Evolutionary conservation across 1,140 invertebrate species (phyloP), one percentile per base, ranked within the genome.

Genomic region (Diachasmimorpha longicaudata): DNA sequence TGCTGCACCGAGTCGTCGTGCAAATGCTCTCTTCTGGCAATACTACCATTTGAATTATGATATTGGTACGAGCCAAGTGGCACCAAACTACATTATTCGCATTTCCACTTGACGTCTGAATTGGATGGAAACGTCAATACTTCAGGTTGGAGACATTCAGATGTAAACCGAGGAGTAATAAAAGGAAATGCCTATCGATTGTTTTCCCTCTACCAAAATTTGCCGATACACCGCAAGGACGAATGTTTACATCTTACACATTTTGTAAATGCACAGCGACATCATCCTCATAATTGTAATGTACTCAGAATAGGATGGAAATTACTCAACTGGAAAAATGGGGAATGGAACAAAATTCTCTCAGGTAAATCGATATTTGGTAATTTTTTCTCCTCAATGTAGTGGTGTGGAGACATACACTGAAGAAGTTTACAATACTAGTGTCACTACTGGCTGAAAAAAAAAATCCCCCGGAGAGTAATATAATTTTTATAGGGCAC

Each of bases 401-500:
- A 16, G n/a, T 31, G 23, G 25, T 6, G 9, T 13, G 23, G 11
- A 4, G 21, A n/a, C 52, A 25, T 72, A 72, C 58, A 58, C 31
- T 3, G 63, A 58, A 1, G 52, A 14, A 9, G 6, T 19, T 36
- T 31, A 11, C 25, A 55, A 16, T 55, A 14, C 48, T 31, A 31
- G 31, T 31, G 31, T 31, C 31, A 31, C 31, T 6, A 48, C 55
- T 72, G 46, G 46, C 58, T 37, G 14, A 72, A 72, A 31, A 19
- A 58, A 31, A 31, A 19, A 58, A 31, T 3, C 6, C 31, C 31
- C 2, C 31, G 3, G 46, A 3, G 25, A 25, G 46, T 48, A 72
- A 72, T 58, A 72, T 58, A 55, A 58, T 72, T 66, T 72, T 72
- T 72, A 72, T 72, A 25, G 52, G 44, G 16, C 46, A 72, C 48